phyloP scores from a whole-genome alignment of 2,888 invertebrate genomes.

The Geotrupes spiniger region DNA sequence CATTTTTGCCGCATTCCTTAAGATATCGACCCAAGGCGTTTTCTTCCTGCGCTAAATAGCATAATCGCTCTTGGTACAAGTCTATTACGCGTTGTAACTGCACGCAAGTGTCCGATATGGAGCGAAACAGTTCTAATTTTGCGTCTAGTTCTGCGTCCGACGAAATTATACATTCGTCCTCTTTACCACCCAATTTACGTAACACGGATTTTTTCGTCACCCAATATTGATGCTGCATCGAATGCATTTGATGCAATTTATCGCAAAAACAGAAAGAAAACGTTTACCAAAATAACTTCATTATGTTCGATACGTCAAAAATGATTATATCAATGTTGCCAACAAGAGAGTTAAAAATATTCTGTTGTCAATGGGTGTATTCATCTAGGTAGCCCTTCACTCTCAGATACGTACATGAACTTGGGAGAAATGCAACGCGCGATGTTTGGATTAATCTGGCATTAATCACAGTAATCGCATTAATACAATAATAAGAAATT shows the following conservation, averaged over 20 bases:
- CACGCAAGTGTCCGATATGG: conserved; percentile 86
- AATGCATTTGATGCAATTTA: conserved; percentile 27
- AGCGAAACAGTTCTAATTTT: conserved; percentile 89
- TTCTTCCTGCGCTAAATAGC: conserved; percentile 92
- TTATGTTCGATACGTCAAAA: too few species aligned
- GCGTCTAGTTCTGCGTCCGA: conserved; percentile 96
- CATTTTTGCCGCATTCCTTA: conserved; percentile 87
- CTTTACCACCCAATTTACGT: conserved; percentile 91
- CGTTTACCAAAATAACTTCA: too few species aligned
- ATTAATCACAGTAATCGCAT: too few species aligned
- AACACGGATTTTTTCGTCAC: conserved; percentile 94
- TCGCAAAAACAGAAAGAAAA: too few species aligned
- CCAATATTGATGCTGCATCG: conserved; percentile 96
- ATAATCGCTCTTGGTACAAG: conserved; percentile 89
- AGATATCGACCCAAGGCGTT: conserved; percentile 88
- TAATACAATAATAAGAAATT: too few species aligned
- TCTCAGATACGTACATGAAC: too few species aligned
- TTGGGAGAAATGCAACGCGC: too few species aligned
- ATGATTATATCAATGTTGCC: too few species aligned
- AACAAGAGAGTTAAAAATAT: too few species aligned
- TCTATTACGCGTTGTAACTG: conserved; percentile 86
- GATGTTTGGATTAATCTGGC: too few species aligned
- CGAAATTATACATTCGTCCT: conserved; percentile 94
- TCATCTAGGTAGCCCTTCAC: too few species aligned
- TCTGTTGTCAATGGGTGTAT: too few species aligned